Base-by-base conservation (phyloP, 2,888 invertebrate species). In the Macrosiphum euphorbiae region DNA sequence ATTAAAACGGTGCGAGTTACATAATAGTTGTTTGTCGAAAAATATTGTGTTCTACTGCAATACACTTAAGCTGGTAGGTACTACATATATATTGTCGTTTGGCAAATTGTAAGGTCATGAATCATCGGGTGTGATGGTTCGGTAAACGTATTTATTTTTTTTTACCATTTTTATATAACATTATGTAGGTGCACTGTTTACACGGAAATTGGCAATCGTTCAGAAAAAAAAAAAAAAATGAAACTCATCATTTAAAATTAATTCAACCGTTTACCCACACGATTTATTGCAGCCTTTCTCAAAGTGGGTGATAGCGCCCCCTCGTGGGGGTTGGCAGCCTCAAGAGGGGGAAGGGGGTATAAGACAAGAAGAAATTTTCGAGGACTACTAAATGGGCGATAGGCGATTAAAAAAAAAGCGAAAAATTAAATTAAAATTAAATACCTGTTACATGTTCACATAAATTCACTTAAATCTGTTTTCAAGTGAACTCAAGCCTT, bases 11-110 rank as follows among this genome's bases (percentile, higher is more conserved):
- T 16, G 61, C n/a, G 35, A 61, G 44, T 47, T 50, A 67, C 47
- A 67, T 50, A 67, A 47, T 47, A 58, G 61, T 61, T 89, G 47
- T 88, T 89, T 89, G 47, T 89, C 61, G n/a, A 47, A 89, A 89
- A 67, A 67, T 35, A 67, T 67, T 67, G n/a, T 67, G 7, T 67
- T 67, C 5, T n/a, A 47, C 47, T 1, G 16, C 47, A 86, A 44
- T 86, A 28, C 47, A 2, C 28, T 86, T 52, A 2, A 52, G 52
- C 11, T 13, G 44, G 8, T 44, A 44, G 44, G 44, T 44, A 44
- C 5, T 7, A n/a, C n/a, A n/a, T n/a, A 7, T 50, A 67, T 67
- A 90, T 67, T 50, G 90, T 67, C 47, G 90, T 26, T 90, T 50
- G 50, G 35, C 26, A 5, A 90, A 47, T 50, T 67, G 67, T 90